phyloP scores from a whole-genome alignment of 2,797 vertebrate genomes.

The Caiman crocodilus region DNA sequence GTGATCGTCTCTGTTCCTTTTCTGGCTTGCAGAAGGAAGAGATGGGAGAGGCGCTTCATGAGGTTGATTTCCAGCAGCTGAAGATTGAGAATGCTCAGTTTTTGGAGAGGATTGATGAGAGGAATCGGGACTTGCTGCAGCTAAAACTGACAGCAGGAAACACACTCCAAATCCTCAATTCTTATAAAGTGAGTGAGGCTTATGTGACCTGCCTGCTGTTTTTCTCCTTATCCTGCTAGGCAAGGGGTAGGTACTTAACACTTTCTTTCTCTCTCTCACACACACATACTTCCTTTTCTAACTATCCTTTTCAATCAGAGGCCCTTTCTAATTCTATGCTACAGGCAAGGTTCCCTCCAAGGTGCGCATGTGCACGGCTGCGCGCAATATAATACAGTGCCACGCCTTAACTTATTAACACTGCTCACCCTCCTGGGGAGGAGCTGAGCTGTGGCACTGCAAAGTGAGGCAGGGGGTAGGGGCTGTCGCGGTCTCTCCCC shows the following conservation, averaged over 20 bases:
- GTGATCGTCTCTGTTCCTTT: not conserved
- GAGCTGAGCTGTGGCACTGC: no score
- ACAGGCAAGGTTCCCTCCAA: no score
- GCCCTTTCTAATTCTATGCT: not conserved
- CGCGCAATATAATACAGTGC: no score
- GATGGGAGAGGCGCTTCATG: slow-evolving; percentile 72
- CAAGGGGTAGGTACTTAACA: not conserved
- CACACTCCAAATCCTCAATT: slow-evolving; percentile 76
- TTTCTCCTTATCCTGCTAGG: not conserved
- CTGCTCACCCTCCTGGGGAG: no score
- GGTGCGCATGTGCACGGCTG: no score
- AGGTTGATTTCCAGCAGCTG: slow-evolving; percentile 83
- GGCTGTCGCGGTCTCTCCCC: no score
- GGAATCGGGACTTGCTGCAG: slow-evolving; percentile 79
- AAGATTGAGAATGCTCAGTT: slow-evolving; percentile 83
- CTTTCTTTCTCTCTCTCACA: not conserved
- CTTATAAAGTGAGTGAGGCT: slow-evolving; percentile 78
- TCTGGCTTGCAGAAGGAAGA: slow-evolving; percentile 80
- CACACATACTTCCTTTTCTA: not conserved
- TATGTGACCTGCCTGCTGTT: not conserved
- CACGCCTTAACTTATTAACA: no score
- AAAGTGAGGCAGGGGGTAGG: no score
- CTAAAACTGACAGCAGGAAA: slow-evolving; percentile 80
- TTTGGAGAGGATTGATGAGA: slow-evolving; percentile 75
- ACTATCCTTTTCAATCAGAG: not conserved